Evolutionary conservation across 2,888 invertebrate genomes (phyloP).

Genomic region (Sabellastarte sp.): DNA sequence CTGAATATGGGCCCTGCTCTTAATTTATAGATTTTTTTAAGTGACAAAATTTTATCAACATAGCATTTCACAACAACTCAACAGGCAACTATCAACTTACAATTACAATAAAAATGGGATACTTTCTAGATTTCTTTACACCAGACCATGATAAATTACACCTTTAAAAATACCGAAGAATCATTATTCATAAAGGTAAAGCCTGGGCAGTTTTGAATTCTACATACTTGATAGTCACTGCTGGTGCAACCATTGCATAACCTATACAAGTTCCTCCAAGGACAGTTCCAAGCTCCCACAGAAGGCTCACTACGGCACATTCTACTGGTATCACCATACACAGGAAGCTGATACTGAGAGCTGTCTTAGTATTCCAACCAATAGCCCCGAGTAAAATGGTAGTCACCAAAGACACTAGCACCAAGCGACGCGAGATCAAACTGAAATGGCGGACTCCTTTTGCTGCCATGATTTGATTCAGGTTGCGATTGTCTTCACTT

Average conservation of each 20-base stretch:
- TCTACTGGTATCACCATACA: slow-evolving; percentile 51
- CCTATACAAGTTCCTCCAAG: slow-evolving; percentile 58
- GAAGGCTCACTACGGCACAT: slow-evolving; percentile 44
- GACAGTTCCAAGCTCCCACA: slow-evolving; percentile 49
- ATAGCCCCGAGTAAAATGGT: slow-evolving; percentile 42
- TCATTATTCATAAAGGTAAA: too few relatives aligned
- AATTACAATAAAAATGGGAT: too few relatives aligned
- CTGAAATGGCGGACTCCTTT: slow-evolving; percentile 57
- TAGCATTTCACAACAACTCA: too few relatives aligned
- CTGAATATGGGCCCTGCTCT: too few relatives aligned
- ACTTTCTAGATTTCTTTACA: too few relatives aligned
- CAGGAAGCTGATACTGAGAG: slow-evolving; percentile 43
- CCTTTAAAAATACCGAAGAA: too few relatives aligned
- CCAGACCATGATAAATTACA: too few relatives aligned
- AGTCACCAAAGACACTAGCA: slow-evolving; percentile 43
- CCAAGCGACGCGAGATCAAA: slow-evolving; percentile 50
- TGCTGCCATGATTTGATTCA: slow-evolving; percentile 52
- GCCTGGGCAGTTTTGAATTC: too few relatives aligned
- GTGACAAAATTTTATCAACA: too few relatives aligned
- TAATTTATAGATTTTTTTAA: too few relatives aligned
- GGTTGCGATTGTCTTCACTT: slow-evolving; percentile 31
- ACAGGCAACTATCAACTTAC: too few relatives aligned
- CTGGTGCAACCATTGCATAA: slow-evolving; percentile 57
- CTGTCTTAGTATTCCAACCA: slow-evolving; percentile 53
- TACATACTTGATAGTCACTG: slow-evolving; percentile 46